Base-by-base conservation (phyloP, 1,140 invertebrate species). In the Fopius arisanus region DNA sequence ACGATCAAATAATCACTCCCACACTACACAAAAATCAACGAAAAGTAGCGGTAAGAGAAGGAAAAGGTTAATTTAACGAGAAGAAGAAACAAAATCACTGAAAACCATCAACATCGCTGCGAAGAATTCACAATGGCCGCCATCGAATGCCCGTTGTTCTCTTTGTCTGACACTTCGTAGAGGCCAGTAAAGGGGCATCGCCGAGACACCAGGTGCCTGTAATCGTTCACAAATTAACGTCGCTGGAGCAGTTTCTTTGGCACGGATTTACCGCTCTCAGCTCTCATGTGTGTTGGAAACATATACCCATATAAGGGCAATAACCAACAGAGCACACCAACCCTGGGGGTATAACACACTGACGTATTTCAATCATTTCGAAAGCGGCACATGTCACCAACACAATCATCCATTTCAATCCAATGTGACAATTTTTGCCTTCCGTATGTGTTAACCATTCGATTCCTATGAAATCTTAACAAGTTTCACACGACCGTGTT, bases 151-250 rank as follows among this genome's bases (percentile, higher is more conserved):
- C 66, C 74, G 77, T 78, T 66, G 73, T 78, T 37, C 33, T 81
- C 82, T 81, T 80, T 81, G 77, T 79, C 72, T 70, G 48, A 68
- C 48, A 29, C 70, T 70, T 71, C 62, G 21, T 12, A 16, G 26
- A 51, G 70, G 63, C 66, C 54, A 75, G 69, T 67, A 68, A 75
- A 51, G 67, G 66, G 76, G 77, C 74, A 63, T 67, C 72, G 70
- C 59, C 67, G 12, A 59, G 67, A 80, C 79, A 80, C 80, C 85
- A 86, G 84, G 83, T 87, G 85, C 80, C 78, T 78, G 83, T 86
- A 86, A 87, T 87, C 83, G 84, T 83, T 86, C 83, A 82, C 81
- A 84, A 86, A 84, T 85, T 85, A 87, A 86, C 81, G 82, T 86
- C 78, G 82, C 75, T 74, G 66, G 75, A 75, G 78, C 80, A 82